phyloP scores from a whole-genome alignment of 2,888 invertebrate species.

The Hololepta plana region DNA sequence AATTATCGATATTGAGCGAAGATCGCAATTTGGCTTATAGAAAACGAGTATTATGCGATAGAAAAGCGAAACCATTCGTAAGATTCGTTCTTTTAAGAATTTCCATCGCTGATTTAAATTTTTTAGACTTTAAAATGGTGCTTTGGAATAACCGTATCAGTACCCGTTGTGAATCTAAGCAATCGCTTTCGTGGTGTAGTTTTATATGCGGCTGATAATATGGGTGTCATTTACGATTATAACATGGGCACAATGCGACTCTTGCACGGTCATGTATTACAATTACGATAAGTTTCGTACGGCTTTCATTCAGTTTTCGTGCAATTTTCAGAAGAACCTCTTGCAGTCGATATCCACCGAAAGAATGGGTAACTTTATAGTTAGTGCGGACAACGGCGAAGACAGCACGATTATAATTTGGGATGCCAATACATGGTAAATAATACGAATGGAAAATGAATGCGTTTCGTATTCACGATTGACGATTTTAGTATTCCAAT shows the following conservation, averaged over 20 bases:
- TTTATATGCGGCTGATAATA: slow-evolving; percentile 45
- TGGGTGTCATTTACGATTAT: slow-evolving; percentile 45
- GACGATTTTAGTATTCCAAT: slow-evolving; percentile 26
- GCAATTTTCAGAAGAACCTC: slow-evolving; percentile 28
- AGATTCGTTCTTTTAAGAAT: too few relatives aligned
- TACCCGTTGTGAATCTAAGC: slow-evolving; percentile 41
- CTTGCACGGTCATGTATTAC: slow-evolving; percentile 45
- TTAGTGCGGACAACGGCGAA: slow-evolving; percentile 37
- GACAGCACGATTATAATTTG: slow-evolving; percentile 40
- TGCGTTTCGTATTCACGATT: neutral
- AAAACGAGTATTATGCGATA: too few relatives aligned
- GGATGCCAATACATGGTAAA: slow-evolving; percentile 29
- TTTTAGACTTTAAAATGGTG: slow-evolving; percentile 44
- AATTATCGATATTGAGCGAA: too few relatives aligned
- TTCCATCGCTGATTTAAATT: too few relatives aligned
- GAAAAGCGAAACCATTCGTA: too few relatives aligned
- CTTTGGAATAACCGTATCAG: slow-evolving; percentile 40
- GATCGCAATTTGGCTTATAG: too few relatives aligned
- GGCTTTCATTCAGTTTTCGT: neutral
- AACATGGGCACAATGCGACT: slow-evolving; percentile 36
- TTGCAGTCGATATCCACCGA: slow-evolving; percentile 33
- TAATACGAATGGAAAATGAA: slow-evolving; percentile 2
- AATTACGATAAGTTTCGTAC: slow-evolving; percentile 1
- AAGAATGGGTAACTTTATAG: slow-evolving; percentile 34
- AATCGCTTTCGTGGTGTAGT: slow-evolving; percentile 29